Percentiles rank a stretch among this genome's conserved stretches.
Evolutionary conservation across 2,888 invertebrate species (phyloP).

Genomic region (Argyresthia goedartella): DNA sequence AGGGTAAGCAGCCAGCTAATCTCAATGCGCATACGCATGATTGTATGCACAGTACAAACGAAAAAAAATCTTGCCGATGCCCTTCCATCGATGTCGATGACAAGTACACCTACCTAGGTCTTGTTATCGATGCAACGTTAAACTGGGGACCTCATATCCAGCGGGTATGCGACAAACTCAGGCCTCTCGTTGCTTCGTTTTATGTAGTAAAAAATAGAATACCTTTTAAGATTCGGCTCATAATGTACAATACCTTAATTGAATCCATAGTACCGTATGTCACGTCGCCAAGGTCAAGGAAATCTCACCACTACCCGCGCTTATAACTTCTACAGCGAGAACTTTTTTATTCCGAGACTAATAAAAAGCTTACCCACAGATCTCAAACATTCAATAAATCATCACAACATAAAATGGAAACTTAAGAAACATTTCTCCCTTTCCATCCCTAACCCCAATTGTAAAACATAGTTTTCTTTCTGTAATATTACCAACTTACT

Average conservation of each 20-base stretch:
- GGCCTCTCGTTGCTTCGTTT: background rate
- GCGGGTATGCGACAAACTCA: background rate
- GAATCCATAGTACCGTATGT: conserved; percentile 10
- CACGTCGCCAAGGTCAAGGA: background rate
- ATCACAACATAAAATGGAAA: no score
- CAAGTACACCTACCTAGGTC: background rate
- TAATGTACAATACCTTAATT: background rate
- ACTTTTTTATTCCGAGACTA: no score
- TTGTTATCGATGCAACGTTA: background rate
- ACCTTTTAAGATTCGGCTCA: background rate
- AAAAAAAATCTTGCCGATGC: background rate
- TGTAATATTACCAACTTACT: no score
- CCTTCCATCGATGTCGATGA: background rate
- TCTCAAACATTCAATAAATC: no score
- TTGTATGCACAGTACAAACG: background rate
- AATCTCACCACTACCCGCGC: no score
- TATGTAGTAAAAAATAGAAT: background rate
- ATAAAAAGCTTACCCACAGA: no score
- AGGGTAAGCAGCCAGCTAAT: background rate
- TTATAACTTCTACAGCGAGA: no score
- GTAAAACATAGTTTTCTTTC: no score
- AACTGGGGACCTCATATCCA: background rate
- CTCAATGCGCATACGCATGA: background rate
- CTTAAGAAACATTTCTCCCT: no score
- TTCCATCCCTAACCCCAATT: no score